Conservation (phyloP, 1,140 invertebrate genomes). For the Gonioctena quinquepunctata region DNA sequence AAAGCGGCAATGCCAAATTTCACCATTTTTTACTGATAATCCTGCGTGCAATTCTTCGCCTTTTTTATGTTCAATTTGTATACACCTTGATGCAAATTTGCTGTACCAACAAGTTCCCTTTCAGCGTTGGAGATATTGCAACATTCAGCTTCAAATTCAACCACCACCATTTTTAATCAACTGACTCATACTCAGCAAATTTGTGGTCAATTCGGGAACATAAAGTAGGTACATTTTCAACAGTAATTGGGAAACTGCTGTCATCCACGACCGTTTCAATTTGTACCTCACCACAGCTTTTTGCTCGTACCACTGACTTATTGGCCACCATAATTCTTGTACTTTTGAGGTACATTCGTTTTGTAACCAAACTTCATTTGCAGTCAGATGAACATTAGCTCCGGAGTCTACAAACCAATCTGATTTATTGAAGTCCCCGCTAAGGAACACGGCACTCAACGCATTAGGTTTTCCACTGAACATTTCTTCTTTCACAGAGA, state of each 20-base stretch:
- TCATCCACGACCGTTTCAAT: background rate
- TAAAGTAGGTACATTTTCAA: slow-evolving; percentile 34
- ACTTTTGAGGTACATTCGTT: background rate
- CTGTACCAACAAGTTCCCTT: background rate
- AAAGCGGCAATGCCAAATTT: slow-evolving; percentile 37
- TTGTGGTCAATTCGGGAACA: slow-evolving; percentile 37
- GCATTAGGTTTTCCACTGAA: background rate
- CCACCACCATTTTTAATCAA: slow-evolving; percentile 34
- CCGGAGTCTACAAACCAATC: slow-evolving; percentile 44
- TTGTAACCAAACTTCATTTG: background rate
- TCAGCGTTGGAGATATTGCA: slow-evolving; percentile 27
- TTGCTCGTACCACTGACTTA: background rate
- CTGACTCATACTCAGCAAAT: slow-evolving; percentile 38
- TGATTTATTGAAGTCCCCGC: slow-evolving; percentile 24
- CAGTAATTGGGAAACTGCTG: background rate
- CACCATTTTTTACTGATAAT: slow-evolving; percentile 30
- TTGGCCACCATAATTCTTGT: background rate
- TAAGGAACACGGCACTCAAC: slow-evolving; percentile 26
- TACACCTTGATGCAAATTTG: slow-evolving; percentile 35
- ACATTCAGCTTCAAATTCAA: slow-evolving; percentile 26
- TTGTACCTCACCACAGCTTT: background rate
- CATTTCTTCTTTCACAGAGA: background rate
- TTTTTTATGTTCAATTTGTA: slow-evolving; percentile 39
- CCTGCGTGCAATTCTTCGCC: slow-evolving; percentile 21
- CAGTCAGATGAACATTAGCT: slow-evolving; percentile 30